These are phyloP conservation scores for Lottia scabra DNA, from an alignment of 2,888 invertebrate species.

Conservation along the genomic window DNA sequence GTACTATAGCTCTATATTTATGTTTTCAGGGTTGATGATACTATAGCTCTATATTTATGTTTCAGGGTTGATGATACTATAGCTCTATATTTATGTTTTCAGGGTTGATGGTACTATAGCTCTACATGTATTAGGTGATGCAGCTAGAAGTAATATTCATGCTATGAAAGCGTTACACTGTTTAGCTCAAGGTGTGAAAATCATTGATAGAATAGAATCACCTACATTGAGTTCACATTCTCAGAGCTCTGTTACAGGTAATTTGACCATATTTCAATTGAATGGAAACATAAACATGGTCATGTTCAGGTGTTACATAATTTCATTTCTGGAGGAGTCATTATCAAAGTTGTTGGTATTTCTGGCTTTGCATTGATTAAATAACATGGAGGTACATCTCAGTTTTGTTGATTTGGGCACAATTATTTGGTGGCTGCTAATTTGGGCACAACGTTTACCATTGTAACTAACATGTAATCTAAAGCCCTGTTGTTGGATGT, in stretches of 20 bases:
- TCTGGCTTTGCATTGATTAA: too few relatives aligned
- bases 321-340: too few relatives aligned
- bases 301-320: too few relatives aligned
- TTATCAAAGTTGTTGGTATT: too few relatives aligned
- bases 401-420: too few relatives aligned
- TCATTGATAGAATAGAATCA: constrained; percentile 36
- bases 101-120: constrained; percentile 66
- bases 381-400: too few relatives aligned
- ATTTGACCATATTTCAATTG: too few relatives aligned
- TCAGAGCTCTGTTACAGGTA: constrained; percentile 37
- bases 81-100: constrained; percentile 7
- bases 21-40: constrained; percentile 59
- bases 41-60: constrained; percentile 57
- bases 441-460: too few relatives aligned
- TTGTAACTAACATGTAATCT: too few relatives aligned
- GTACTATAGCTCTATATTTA: background rate
- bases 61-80: constrained; percentile 15
- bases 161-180: constrained; percentile 60
- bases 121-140: constrained; percentile 61
- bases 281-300: too few relatives aligned
- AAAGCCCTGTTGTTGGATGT: too few relatives aligned
- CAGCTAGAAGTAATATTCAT: constrained; percentile 58
- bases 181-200: constrained; percentile 52
- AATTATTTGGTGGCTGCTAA: too few relatives aligned
- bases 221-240: constrained; percentile 40